These are phyloP conservation scores for Onthophagus taurus DNA, from an alignment of 1,140 invertebrate genomes.

Conservation along the genomic window DNA sequence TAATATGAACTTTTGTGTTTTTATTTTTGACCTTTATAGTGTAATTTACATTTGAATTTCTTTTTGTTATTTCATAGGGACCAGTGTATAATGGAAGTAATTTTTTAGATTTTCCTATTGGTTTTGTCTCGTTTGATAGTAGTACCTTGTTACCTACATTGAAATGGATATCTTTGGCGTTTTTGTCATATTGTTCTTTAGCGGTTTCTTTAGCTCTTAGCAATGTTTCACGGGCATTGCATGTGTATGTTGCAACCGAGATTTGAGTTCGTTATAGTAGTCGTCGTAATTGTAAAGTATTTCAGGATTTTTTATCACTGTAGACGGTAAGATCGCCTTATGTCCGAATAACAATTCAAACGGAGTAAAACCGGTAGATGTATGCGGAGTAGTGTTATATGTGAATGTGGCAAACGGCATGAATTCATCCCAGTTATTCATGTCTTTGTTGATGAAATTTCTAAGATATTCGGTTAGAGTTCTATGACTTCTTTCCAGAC, in stretches of 20 bases:
- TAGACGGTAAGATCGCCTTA: slow-evolving; percentile 25
- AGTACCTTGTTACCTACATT: no score
- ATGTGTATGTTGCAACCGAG: slow-evolving; percentile 27
- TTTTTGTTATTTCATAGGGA: no score
- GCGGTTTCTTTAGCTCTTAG: slow-evolving; percentile 25
- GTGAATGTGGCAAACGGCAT: slow-evolving; percentile 33
- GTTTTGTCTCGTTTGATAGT: no score
- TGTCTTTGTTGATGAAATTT: slow-evolving; percentile 24
- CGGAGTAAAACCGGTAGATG: slow-evolving; percentile 33
- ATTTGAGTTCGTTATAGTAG: slow-evolving; percentile 26
- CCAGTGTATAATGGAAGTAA: no score
- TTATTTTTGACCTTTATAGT: no score
- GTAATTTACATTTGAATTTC: no score
- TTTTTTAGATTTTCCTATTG: no score
- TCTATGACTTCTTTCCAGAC: slow-evolving; percentile 31
- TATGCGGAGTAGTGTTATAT: slow-evolving; percentile 35
- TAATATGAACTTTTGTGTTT: no score
- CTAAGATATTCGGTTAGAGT: slow-evolving; percentile 31
- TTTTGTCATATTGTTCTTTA: slow-evolving; percentile 29
- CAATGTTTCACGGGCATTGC: slow-evolving; percentile 28
- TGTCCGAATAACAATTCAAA: slow-evolving; percentile 37
- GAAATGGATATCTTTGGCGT: no score
- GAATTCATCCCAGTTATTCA: slow-evolving; percentile 30
- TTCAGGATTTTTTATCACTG: slow-evolving; percentile 18
- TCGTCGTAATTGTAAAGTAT: slow-evolving; percentile 29